A percentile compares a stretch with the other conserved stretches of the same genome.
Evolutionary conservation across 2,888 invertebrate species (phyloP).

Genomic region (Lepetodrilus schrolli): DNA sequence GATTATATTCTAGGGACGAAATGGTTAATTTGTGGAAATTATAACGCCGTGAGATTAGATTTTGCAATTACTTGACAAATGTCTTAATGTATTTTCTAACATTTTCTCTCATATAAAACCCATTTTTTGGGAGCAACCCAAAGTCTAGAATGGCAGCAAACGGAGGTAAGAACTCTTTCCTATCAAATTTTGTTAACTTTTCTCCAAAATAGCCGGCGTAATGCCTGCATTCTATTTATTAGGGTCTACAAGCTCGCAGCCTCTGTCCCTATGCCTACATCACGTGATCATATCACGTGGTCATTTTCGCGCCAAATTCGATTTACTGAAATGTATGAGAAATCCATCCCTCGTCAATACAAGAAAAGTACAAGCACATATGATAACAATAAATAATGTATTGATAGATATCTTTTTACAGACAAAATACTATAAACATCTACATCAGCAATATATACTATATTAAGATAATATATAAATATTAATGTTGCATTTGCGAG

Average conservation of each 20-base stretch:
- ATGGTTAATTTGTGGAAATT: background rate
- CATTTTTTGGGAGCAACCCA: background rate
- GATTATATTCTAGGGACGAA: conserved; percentile 5
- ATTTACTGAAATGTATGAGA: too few relatives aligned
- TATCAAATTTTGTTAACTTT: conserved; percentile 4
- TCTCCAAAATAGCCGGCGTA: background rate
- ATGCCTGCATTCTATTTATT: background rate
- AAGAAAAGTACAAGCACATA: too few relatives aligned
- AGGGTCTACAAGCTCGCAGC: background rate
- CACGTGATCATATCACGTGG: background rate
- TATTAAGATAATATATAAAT: too few relatives aligned
- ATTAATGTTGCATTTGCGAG: too few relatives aligned
- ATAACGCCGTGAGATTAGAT: background rate
- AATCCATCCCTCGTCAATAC: too few relatives aligned
- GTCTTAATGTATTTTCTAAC: background rate
- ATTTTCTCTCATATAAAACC: background rate
- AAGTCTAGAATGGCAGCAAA: background rate
- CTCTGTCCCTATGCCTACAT: background rate
- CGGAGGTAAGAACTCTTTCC: conserved; percentile 22
- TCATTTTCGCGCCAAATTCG: conserved; percentile 31
- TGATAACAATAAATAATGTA: too few relatives aligned
- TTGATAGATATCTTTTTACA: too few relatives aligned
- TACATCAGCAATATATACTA: too few relatives aligned
- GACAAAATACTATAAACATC: too few relatives aligned
- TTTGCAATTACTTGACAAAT: conserved; percentile 18